These are phyloP conservation scores for Mythimna lalbum DNA, from an alignment of 2,888 invertebrate genomes.

Conservation along the genomic window DNA sequence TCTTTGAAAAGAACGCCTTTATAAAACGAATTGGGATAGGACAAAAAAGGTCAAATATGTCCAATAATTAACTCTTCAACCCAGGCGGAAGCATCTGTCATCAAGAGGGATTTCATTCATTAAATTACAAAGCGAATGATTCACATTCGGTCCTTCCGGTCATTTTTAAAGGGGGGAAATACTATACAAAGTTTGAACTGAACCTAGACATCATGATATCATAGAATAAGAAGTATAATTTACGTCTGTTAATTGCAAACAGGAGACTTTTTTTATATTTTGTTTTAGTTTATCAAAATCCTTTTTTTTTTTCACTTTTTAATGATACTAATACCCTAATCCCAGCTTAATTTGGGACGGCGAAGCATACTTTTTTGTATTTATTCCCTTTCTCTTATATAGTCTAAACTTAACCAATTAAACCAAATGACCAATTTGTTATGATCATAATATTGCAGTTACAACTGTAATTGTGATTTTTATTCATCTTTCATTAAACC, in stretches of 20 bases:
- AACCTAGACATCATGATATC: not conserved
- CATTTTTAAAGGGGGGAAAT: conserved; percentile 59
- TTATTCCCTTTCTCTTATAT: not conserved
- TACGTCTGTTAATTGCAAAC: not conserved
- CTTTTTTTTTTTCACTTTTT: no score
- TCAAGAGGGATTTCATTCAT: conserved; percentile 79
- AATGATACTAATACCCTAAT: no score
- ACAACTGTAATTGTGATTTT: not conserved
- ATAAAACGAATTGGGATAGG: conserved; percentile 57
- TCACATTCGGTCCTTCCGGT: conserved; percentile 69
- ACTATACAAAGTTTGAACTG: conserved; percentile 32
- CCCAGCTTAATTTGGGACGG: not conserved
- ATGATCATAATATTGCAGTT: not conserved
- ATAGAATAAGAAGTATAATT: conserved; percentile 5
- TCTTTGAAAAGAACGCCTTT: conserved; percentile 24
- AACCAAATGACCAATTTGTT: not conserved
- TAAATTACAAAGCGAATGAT: conserved; percentile 72
- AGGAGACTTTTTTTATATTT: not conserved
- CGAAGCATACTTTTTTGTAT: not conserved
- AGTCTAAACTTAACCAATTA: not conserved
- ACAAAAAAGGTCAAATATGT: conserved; percentile 63
- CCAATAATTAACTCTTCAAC: conserved; percentile 73
- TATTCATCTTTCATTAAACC: not conserved
- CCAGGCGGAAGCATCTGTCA: conserved; percentile 79
- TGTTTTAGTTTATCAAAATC: not conserved